phyloP scores from a whole-genome alignment of 2,888 invertebrate genomes.

The Dysmachus trigonus region DNA sequence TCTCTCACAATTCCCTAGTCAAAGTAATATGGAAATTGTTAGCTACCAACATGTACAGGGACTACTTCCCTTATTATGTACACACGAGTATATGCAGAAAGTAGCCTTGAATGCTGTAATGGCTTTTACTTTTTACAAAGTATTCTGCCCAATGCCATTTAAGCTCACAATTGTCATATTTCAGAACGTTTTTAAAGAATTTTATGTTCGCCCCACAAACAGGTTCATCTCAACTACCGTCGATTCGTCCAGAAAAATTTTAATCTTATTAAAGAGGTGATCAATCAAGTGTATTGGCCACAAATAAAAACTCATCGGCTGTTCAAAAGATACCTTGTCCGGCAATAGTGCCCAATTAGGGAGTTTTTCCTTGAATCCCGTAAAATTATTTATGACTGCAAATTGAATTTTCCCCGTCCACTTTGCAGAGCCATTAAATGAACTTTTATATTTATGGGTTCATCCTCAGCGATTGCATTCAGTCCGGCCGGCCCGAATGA shows the following conservation, averaged over 20 bases:
- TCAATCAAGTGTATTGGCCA: neutral
- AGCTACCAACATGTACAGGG: too few species aligned
- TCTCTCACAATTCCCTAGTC: too few species aligned
- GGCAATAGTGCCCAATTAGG: constrained; percentile 25
- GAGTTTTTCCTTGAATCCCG: neutral
- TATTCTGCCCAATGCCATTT: neutral
- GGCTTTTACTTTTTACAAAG: neutral
- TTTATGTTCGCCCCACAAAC: neutral
- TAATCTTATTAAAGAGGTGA: neutral
- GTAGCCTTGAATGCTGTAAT: neutral
- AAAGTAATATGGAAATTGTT: too few species aligned
- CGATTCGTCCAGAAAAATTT: neutral
- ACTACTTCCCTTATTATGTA: too few species aligned
- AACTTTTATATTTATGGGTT: constrained; percentile 37
- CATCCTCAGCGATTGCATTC: constrained; percentile 15
- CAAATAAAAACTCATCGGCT: neutral
- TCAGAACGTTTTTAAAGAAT: neutral
- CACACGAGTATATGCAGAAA: too few species aligned
- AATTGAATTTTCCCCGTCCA: constrained; percentile 40
- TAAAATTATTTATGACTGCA: constrained; percentile 38
- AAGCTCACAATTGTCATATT: neutral
- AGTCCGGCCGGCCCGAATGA: neutral
- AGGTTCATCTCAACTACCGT: neutral
- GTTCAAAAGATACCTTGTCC: constrained; percentile 1
- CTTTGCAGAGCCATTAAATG: constrained; percentile 28